Evolutionary conservation across 92 coral and sea anemone species (phyloP).

Genomic region (Zoanthus sociatus): DNA sequence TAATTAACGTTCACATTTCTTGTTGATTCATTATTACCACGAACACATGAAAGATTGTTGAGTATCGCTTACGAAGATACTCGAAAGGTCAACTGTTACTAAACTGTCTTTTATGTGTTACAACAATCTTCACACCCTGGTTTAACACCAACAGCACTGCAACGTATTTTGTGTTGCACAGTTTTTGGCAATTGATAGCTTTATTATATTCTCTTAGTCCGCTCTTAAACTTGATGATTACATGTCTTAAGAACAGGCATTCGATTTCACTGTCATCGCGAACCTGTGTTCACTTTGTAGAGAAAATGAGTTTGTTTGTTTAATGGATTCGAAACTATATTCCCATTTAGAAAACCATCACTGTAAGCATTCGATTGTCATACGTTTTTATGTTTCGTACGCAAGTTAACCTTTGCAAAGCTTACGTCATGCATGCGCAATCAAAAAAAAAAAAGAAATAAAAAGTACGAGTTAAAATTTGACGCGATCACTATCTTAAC

Average conservation of each 20-base stretch:
- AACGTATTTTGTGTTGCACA: background rate
- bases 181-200: background rate
- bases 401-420: conserved; percentile 17
- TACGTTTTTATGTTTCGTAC: background rate
- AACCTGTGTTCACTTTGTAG: conserved; percentile 22
- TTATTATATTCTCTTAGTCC: background rate
- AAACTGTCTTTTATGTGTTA: conserved; percentile 59
- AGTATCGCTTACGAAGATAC: conserved; percentile 79
- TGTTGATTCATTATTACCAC: conserved; percentile 20
- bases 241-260: conserved; percentile 27
- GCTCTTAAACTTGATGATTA: background rate
- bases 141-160: background rate
- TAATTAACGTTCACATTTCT: background rate
- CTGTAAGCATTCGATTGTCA: background rate
- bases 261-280: conserved; percentile 38
- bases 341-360: conserved; percentile 27
- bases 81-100: conserved; percentile 84
- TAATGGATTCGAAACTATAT: conserved; percentile 6
- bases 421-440: background rate
- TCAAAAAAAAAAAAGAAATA: background rate
- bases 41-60: conserved; percentile 64
- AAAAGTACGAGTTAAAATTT: conserved; percentile 15
- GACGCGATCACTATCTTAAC: conserved; percentile 37
- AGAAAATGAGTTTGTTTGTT: conserved; percentile 9
- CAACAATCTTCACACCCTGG: conserved; percentile 48